Evolutionary conservation across 2,113 vertebrate species (phyloP), one percentile per base, ranked within the genome.

Genomic region (Ictidomys tridecemlineatus): DNA sequence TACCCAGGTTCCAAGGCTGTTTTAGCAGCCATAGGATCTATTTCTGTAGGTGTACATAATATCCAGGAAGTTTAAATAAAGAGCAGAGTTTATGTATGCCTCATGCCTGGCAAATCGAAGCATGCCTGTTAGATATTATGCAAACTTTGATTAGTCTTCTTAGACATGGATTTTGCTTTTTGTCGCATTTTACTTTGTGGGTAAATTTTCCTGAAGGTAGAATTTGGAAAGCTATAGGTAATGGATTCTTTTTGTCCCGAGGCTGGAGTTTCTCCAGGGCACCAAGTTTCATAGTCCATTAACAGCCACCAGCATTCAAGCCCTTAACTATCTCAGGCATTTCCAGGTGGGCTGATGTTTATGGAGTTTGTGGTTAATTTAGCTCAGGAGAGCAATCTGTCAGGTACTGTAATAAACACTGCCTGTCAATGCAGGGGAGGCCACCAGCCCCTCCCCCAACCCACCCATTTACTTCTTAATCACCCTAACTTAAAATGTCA

Each of bases 291-390:
- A 53, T n/a, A 39, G 9, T 18, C 26, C 28, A 45, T 48, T 72
- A 90, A 82, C 69, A 92, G 45, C 72, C 72, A 72, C 24, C 74
- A 24, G 56, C n/a, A 28, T 39, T 39, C 86, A 72, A 80, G 92
- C 51, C 85, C 56, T 96, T 17, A 77, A 58, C 91, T 80, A 56
- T 45, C 88, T 85, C 9, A 3, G 61, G 82, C 85, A 61, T 83
- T 96, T 78, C 93, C 90, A 82, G 92, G 96, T 91, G 94, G 95
- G 95, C 87, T 82, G 91, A 84, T 65, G 84, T 96, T 98, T 93
- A 97, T 74, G n/a, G n/a, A 73, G 79, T 78, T 97, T 96, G 98
- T 8, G 86, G 93, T 97, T 97, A 96, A 95, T n/a, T n/a, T 56
- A 83, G 82, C 76, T 73, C 45, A 8, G 72, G n/a, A 93, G 86